Evolutionary conservation across 2,888 invertebrate genomes (phyloP).

Genomic region (Aphodius sticticus): DNA sequence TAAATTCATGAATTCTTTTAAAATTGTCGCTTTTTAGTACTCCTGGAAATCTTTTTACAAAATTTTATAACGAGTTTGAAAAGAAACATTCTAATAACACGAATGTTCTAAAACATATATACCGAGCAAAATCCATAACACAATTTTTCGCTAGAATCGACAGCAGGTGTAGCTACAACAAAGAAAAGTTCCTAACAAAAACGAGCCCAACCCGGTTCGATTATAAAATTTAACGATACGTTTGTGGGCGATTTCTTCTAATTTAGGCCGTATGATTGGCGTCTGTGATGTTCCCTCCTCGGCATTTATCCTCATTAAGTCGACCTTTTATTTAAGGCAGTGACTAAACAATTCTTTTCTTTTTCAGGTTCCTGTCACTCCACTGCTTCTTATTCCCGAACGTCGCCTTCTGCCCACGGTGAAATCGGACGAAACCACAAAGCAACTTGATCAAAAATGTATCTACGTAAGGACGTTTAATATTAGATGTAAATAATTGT

Average conservation of each 20-base stretch:
- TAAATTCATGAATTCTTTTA: no score
- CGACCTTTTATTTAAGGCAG: constrained; percentile 30
- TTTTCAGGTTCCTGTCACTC: constrained; percentile 81
- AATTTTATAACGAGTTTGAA: neutral
- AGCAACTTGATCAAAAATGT: neutral
- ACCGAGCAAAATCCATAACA: neutral
- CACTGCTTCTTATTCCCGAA: constrained; percentile 90
- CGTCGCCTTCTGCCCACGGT: constrained; percentile 77
- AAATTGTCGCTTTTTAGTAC: no score
- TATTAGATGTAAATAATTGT: constrained; percentile 20
- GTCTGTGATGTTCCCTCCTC: neutral
- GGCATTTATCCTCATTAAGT: neutral
- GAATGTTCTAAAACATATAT: neutral
- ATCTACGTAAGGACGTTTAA: constrained; percentile 9
- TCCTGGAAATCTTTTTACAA: no score
- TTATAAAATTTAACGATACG: neutral
- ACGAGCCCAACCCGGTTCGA: neutral
- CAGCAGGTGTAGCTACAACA: neutral
- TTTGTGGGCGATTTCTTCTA: neutral
- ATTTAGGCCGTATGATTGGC: neutral
- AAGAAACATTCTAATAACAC: neutral
- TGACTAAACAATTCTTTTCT: constrained; percentile 41
- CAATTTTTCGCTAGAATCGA: neutral
- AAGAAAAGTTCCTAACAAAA: neutral
- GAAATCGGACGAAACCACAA: constrained; percentile 22